A percentile compares a stretch with the other conserved stretches of the same genome.
phyloP scores from a whole-genome alignment of 2,888 invertebrate species.

The Cynaeus angustus region DNA sequence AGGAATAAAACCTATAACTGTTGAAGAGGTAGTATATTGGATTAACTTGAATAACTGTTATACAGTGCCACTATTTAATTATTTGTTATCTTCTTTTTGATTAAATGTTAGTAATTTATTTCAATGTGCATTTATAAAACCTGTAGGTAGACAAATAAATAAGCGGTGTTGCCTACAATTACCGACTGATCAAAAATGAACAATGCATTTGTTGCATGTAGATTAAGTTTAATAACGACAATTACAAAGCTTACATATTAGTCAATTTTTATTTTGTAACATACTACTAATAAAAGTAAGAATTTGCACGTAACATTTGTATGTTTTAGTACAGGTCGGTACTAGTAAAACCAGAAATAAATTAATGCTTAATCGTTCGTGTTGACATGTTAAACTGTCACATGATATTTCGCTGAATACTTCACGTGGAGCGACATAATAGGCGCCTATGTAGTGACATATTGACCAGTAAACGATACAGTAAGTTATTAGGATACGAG shows the following conservation, averaged over 20 bases:
- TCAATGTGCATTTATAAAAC: too few species aligned
- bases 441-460: not conserved
- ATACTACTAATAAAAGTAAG: conserved; percentile 27
- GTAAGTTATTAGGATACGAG: not conserved
- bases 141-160: not conserved
- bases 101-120: too few species aligned
- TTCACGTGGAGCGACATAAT: not conserved
- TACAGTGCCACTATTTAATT: too few species aligned
- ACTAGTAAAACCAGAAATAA: conserved; percentile 16
- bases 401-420: conserved; percentile 18
- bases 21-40: too few species aligned
- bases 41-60: too few species aligned
- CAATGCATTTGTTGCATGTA: conserved; percentile 27
- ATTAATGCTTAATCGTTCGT: conserved; percentile 24
- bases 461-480: conserved; percentile 2
- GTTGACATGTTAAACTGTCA: conserved; percentile 32
- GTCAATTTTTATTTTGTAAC: conserved; percentile 25
- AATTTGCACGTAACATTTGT: conserved; percentile 30
- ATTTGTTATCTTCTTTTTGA: too few species aligned
- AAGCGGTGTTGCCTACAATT: not conserved
- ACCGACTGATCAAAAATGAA: conserved; percentile 22
- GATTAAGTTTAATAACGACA: conserved; percentile 19
- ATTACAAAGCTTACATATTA: conserved; percentile 32
- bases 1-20: not conserved
- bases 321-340: conserved; percentile 19